Evolutionary conservation across 2,888 invertebrate species (phyloP).

Genomic region (Aspidapion aeneum): DNA sequence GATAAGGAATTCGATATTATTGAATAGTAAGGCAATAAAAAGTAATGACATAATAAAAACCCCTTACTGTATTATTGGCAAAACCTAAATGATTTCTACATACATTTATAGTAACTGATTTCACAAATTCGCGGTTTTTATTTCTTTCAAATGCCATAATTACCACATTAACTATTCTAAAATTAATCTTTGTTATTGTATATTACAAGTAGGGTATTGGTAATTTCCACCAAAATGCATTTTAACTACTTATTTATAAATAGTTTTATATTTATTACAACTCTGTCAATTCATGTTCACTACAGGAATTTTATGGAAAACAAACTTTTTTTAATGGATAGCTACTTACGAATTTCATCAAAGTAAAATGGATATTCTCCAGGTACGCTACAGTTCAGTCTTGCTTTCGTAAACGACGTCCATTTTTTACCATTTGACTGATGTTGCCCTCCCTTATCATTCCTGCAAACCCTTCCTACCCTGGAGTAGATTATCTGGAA

Average conservation of each 20-base stretch:
- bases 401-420: slow-evolving; percentile 87
- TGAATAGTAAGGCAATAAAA: no score
- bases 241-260: neutral
- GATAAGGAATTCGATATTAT: no score
- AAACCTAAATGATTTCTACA: neutral
- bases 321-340: neutral
- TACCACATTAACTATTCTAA: neutral
- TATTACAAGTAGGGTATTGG: neutral
- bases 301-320: no score
- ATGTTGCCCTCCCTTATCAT: slow-evolving; percentile 74
- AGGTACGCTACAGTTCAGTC: slow-evolving; percentile 78
- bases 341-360: slow-evolving; percentile 79
- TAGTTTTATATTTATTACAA: no score
- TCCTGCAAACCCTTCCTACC: slow-evolving; percentile 88
- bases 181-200: neutral
- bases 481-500: slow-evolving; percentile 68
- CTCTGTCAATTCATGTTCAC: no score
- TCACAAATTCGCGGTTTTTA: neutral
- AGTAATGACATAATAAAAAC: neutral
- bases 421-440: slow-evolving; percentile 74
- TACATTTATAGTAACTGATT: neutral
- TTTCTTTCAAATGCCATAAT: neutral
- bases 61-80: neutral
- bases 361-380: slow-evolving; percentile 88
- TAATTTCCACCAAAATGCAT: neutral